A percentile compares a stretch with the other conserved stretches of the same genome.
Evolutionary conservation across 2,888 invertebrate species (phyloP).

Genomic region (Lithophane socia): DNA sequence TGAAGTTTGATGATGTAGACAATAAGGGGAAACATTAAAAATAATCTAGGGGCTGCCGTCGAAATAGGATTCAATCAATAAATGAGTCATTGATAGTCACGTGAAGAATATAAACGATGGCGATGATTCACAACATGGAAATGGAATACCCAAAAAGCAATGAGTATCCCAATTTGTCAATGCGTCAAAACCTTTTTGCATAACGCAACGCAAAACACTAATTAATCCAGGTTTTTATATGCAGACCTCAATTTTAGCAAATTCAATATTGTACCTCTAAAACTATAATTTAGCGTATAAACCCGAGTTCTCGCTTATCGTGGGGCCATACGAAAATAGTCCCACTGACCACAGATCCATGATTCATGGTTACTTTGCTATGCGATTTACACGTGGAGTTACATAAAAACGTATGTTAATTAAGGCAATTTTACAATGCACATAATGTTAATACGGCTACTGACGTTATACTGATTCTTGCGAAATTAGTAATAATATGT

Average conservation of each 20-base stretch:
- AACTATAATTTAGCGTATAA: constrained; percentile 54
- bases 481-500: constrained; percentile 67
- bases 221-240: constrained; percentile 25
- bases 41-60: not conserved
- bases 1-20: not conserved
- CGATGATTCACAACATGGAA: constrained; percentile 21
- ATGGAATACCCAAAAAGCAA: constrained; percentile 22
- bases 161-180: constrained; percentile 13
- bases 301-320: constrained; percentile 61
- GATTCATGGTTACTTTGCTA: constrained; percentile 68
- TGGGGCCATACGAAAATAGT: constrained; percentile 65
- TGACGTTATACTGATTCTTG: constrained; percentile 72
- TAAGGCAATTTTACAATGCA: constrained; percentile 73
- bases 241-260: constrained; percentile 44
- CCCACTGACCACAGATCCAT: constrained; percentile 60
- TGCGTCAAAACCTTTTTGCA: constrained; percentile 6
- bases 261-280: constrained; percentile 38
- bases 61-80: not conserved
- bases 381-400: constrained; percentile 72
- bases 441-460: constrained; percentile 56
- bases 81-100: not conserved
- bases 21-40: not conserved
- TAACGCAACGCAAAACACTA: constrained; percentile 5
- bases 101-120: not conserved
- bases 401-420: constrained; percentile 73